phyloP scores from a whole-genome alignment of 2,797 vertebrate species.

The Lates japonicus region DNA sequence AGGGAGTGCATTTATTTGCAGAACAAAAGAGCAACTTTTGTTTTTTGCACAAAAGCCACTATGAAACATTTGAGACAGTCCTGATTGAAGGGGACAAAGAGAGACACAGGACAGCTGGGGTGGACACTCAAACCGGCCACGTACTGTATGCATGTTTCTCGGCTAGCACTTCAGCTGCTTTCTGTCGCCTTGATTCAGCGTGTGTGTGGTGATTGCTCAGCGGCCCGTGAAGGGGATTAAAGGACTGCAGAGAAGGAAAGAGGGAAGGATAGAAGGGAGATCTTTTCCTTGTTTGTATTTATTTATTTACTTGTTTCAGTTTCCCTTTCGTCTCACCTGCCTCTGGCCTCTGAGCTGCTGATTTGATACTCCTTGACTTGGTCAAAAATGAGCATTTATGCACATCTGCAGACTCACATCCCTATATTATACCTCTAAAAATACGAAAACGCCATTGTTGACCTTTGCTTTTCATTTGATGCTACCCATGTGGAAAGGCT shows the following conservation, averaged over 20 bases:
- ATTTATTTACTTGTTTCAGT: conserved; percentile 23
- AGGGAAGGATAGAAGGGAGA: conserved; percentile 8
- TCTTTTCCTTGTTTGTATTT: conserved; percentile 17
- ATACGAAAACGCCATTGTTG: conserved; percentile 30
- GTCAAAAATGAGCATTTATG: background rate
- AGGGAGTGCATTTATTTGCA: conserved; percentile 15
- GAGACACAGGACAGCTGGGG: conserved; percentile 9
- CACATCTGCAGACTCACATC: background rate
- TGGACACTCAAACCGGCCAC: background rate
- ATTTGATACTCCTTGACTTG: conserved; percentile 17
- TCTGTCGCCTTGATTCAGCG: conserved; percentile 30
- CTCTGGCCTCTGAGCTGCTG: background rate
- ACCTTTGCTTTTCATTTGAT: conserved; percentile 68
- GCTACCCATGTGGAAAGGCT: conserved; percentile 63
- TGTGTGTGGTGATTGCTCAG: conserved; percentile 45
- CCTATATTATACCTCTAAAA: background rate
- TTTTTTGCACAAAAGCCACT: background rate
- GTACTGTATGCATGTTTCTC: conserved; percentile 20
- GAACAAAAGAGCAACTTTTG: conserved; percentile 4
- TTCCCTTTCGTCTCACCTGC: conserved; percentile 34
- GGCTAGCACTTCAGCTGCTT: conserved; percentile 38
- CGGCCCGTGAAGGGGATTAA: conserved; percentile 62
- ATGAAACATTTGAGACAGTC: background rate
- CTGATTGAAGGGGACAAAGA: conserved; percentile 11
- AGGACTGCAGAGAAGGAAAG: conserved; percentile 11